phyloP scores from a whole-genome alignment of 2,113 vertebrate genomes.

The Syrrhaptes paradoxus region DNA sequence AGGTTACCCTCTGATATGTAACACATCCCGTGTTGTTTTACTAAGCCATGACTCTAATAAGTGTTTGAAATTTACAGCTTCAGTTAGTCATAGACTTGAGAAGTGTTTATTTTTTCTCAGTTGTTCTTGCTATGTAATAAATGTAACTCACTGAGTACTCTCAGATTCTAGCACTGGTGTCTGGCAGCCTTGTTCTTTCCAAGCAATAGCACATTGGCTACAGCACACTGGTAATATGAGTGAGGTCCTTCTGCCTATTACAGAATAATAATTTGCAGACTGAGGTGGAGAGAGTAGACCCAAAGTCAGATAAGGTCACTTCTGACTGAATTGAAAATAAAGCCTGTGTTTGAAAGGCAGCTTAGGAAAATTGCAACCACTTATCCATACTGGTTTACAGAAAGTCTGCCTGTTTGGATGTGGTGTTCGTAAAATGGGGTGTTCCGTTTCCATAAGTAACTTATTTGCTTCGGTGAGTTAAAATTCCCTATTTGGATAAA shows the following conservation, averaged over 20 bases:
- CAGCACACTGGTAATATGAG: not conserved
- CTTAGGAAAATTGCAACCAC: conserved; percentile 23
- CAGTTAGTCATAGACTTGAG: conserved; percentile 12
- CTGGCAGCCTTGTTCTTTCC: not conserved
- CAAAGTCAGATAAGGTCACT: conserved; percentile 15
- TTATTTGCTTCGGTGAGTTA: conserved; percentile 29
- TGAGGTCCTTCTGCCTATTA: not conserved
- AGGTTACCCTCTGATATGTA: conserved; percentile 38
- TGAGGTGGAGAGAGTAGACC: not conserved
- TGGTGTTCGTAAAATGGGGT: not conserved
- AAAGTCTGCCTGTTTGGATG: not conserved
- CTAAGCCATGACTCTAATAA: conserved; percentile 35
- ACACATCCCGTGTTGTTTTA: conserved; percentile 13
- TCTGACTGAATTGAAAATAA: conserved; percentile 11
- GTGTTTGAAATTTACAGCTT: conserved; percentile 58
- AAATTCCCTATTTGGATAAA: not conserved
- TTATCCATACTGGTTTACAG: conserved; percentile 32
- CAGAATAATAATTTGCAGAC: not conserved
- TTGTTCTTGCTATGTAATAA: conserved; percentile 29
- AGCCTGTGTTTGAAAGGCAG: not conserved
- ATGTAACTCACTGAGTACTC: not conserved
- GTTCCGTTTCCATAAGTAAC: conserved; percentile 16
- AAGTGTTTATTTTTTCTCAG: conserved; percentile 63
- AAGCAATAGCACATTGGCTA: not conserved
- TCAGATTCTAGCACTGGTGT: not conserved